Evolutionary conservation across 2,113 vertebrate genomes (phyloP).

Genomic region (Irena cyanogastra): DNA sequence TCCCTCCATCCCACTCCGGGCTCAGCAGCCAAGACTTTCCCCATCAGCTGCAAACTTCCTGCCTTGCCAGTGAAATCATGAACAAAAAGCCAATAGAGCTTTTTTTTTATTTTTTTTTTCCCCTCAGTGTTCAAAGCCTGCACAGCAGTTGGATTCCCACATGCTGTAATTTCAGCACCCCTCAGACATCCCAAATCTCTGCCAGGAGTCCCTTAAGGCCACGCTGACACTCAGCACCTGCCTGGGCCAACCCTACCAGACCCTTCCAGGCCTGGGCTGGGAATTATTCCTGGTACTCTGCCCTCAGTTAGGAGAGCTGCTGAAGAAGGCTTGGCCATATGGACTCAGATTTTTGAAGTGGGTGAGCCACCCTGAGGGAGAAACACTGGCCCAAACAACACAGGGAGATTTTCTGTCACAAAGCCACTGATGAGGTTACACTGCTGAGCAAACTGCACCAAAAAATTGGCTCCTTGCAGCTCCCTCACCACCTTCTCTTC

Average conservation of each 20-base stretch:
- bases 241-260: not conserved
- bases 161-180: not conserved
- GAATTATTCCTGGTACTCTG: not conserved
- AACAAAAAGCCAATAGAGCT: not conserved
- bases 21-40: slow-evolving; percentile 27
- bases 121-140: not conserved
- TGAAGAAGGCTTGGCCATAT: not conserved
- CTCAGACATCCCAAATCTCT: not conserved
- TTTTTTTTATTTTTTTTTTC: rapidly evolving
- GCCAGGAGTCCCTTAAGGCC: not conserved
- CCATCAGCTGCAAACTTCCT: not conserved
- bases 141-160: not conserved
- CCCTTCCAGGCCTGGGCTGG: not conserved
- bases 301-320: not conserved
- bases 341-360: rapidly evolving
- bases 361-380: not conserved
- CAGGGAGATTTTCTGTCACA: not conserved
- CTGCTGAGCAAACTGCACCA: not conserved
- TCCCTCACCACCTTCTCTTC: not conserved
- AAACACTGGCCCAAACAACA: rapidly evolving
- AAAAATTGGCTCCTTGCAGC: not conserved
- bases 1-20: not conserved
- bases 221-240: not conserved
- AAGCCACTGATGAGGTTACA: not conserved
- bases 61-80: not conserved